Evolutionary conservation across 2,888 invertebrate species (phyloP).

Genomic region (Eristalinus sepulchralis): DNA sequence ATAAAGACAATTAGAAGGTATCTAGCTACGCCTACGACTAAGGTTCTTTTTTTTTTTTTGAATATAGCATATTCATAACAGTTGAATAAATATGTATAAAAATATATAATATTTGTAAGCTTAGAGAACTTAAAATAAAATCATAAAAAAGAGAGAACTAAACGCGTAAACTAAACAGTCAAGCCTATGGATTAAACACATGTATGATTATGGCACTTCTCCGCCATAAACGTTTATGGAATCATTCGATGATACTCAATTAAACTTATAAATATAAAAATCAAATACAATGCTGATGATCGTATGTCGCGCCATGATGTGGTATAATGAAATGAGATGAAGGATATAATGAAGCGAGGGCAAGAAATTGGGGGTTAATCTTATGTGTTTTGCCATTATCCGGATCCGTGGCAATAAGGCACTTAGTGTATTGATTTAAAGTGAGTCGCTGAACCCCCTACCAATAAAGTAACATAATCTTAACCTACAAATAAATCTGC

Average conservation of each 20-base stretch:
- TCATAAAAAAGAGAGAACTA: conserved; percentile 34
- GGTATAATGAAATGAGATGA: conserved; percentile 36
- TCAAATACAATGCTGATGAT: conserved; percentile 29
- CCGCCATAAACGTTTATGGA: conserved; percentile 68
- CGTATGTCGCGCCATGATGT: conserved; percentile 11
- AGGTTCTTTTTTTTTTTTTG: conserved; percentile 45
- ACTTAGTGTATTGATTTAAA: conserved; percentile 43
- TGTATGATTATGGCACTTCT: conserved; percentile 65
- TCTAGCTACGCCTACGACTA: conserved; percentile 44
- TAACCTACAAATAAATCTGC: conserved; percentile 65
- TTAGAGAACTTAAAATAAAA: conserved; percentile 54
- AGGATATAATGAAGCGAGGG: conserved; percentile 32
- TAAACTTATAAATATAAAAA: conserved; percentile 38
- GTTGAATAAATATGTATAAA: conserved; percentile 71
- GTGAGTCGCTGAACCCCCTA: neutral
- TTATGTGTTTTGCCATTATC: conserved; percentile 55
- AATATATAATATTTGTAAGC: conserved; percentile 71
- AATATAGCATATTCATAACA: conserved; percentile 68
- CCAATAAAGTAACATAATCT: conserved; percentile 32
- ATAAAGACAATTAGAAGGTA: conserved; percentile 48
- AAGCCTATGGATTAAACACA: conserved; percentile 46
- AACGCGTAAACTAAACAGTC: conserved; percentile 65
- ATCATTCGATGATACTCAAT: conserved; percentile 65
- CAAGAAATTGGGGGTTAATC: conserved; percentile 32
- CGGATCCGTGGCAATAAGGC: conserved; percentile 67